Evolutionary conservation across 2,888 invertebrate genomes (phyloP), one percentile per base, ranked within the genome.

Genomic region (Alsophila aescularia): DNA sequence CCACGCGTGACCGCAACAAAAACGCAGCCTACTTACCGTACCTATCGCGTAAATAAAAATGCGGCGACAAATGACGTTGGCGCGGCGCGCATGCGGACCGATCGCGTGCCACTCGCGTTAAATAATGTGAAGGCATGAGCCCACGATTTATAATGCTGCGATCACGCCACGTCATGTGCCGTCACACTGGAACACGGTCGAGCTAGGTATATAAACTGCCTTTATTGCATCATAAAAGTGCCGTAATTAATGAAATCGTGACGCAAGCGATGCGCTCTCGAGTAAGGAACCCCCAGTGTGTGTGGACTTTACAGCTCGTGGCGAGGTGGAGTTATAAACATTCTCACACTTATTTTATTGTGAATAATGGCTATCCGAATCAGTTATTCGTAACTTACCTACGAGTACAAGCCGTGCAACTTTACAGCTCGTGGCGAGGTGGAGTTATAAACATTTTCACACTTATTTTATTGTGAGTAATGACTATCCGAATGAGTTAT

Each of bases 81-180:
- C 37, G 39, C 13, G 45, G 48, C 53, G 48, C 32, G 55, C 50
- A 44, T 31, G 50, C 50, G 40, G 24, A 15, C 43, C 66, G 66
- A 64, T 79, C 63, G 75, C 81, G 76, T 79, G 81, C 64, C 62
- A 59, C 56, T 48, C 64, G 74, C 74, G 77, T 75, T 79, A 79
- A 78, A 78, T 77, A 79, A 77, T 72, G 75, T 75, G 73, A 72
- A 75, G 75, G 75, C 72, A 77, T 69, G 74, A 67, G 66, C 68
- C 61, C 52, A 67, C 61, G 72, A 75, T 77, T 77, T 76, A 75
- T 72, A 69, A 63, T 53, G 54, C 15, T 32, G 66, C 70, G 67
- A 69, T 67, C 55, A 50, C 70, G 63, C 64, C 75, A 72, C 69
- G 77, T 69, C 67, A 74, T 63, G 66, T 66, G 64, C 62, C 64